phyloP scores from a whole-genome alignment of 1,140 invertebrate genomes.

The Drosophila busckii region DNA sequence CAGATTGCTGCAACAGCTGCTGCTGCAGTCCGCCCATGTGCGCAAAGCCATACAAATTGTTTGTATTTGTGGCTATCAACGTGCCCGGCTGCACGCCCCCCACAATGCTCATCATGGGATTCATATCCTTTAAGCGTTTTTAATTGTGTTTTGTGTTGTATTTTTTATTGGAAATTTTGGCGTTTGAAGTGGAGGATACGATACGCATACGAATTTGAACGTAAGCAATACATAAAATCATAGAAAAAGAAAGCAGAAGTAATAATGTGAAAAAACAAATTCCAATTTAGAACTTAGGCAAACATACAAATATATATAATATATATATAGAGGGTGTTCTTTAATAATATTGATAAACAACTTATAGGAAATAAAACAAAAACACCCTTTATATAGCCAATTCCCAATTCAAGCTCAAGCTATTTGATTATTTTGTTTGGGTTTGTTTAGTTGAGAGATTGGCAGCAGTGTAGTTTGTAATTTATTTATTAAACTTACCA shows the following conservation, averaged over 20 bases:
- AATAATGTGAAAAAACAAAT: conserved; percentile 76
- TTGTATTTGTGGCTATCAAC: conserved; percentile 64
- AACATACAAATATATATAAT: conserved; percentile 22
- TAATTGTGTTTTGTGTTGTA: conserved; percentile 4
- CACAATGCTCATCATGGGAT: conserved; percentile 79
- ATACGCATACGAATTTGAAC: conserved; percentile 32
- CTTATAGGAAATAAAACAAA: conserved; percentile 3
- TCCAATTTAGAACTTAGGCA: conserved; percentile 62
- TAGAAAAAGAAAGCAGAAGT: conserved; percentile 77
- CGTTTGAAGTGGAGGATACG: conserved; percentile 19
- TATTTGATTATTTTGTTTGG: conserved; percentile 54
- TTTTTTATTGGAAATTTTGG: conserved; percentile 21
- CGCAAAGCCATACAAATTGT: conserved; percentile 71
- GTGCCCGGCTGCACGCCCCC: conserved; percentile 68
- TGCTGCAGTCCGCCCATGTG: conserved; percentile 73
- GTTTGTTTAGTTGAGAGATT: conserved; percentile 46
- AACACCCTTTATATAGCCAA: conserved; percentile 21
- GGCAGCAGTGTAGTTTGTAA: background rate
- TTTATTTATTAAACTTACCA: conserved; percentile 49
- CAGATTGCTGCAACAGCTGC: conserved; percentile 64
- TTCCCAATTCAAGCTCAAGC: conserved; percentile 37
- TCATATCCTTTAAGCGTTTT: conserved; percentile 72
- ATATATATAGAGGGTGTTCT: background rate
- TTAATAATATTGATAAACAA: background rate
- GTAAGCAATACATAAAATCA: conserved; percentile 75